Percentiles rank a stretch among this genome's conserved stretches.
Conservation (phyloP, 1,140 invertebrate genomes). For the Drosophila auraria region DNA sequence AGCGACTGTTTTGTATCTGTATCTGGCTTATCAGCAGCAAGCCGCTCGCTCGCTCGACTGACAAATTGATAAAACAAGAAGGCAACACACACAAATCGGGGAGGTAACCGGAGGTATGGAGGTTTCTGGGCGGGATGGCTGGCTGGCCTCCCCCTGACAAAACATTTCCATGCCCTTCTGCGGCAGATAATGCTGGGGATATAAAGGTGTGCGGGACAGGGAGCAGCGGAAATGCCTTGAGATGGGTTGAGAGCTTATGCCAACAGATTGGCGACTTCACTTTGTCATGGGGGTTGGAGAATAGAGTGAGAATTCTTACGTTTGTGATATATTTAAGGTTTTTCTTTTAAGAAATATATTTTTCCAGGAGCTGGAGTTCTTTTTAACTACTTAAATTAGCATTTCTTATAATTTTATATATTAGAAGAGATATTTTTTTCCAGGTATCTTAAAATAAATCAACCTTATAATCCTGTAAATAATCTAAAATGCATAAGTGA, state of each 20-base stretch:
- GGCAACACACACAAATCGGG: conserved; percentile 23
- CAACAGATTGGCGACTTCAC: conserved; percentile 25
- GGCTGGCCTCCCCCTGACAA: conserved; percentile 24
- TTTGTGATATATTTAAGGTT: conserved; percentile 2
- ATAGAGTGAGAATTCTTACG: neutral
- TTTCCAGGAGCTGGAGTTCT: no score
- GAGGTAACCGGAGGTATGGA: conserved; percentile 2
- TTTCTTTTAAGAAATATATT: neutral
- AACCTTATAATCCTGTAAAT: no score
- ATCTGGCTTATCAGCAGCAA: conserved; percentile 78
- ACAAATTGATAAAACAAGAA: conserved; percentile 72
- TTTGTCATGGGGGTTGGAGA: neutral
- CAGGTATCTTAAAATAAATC: no score
- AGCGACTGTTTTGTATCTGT: conserved; percentile 50
- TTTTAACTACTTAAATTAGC: no score
- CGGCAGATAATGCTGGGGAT: conserved; percentile 21
- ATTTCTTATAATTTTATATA: neutral
- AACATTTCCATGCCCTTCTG: conserved; percentile 43
- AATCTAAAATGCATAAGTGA: no score
- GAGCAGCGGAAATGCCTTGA: conserved; percentile 38
- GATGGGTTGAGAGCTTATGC: conserved; percentile 27
- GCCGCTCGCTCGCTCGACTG: conserved; percentile 52
- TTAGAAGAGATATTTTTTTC: no score
- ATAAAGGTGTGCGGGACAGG: conserved; percentile 28
- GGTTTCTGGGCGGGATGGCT: neutral